phyloP scores from a whole-genome alignment of 2,888 invertebrate species.

The Quadriops clusia region DNA sequence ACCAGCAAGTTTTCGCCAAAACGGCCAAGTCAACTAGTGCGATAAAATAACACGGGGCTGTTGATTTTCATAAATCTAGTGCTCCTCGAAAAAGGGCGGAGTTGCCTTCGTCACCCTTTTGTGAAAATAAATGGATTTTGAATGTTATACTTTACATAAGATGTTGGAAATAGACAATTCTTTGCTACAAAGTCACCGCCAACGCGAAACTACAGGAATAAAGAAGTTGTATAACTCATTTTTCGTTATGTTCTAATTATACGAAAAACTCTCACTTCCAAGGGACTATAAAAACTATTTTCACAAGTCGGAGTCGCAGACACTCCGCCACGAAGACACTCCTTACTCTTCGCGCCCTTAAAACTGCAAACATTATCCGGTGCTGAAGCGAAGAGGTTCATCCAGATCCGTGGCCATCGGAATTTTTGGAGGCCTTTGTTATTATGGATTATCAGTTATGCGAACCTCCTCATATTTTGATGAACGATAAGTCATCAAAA shows the following conservation, averaged over 20 bases:
- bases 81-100: no score
- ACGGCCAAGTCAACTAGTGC: no score
- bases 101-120: no score
- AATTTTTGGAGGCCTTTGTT: slow-evolving; percentile 8
- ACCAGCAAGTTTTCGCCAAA: slow-evolving; percentile 28
- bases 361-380: slow-evolving; percentile 2
- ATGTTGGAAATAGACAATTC: slow-evolving; percentile 64
- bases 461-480: slow-evolving; percentile 25
- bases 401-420: slow-evolving; percentile 3
- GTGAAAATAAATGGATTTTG: slow-evolving; percentile 38
- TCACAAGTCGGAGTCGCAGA: slow-evolving; percentile 6
- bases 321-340: no score
- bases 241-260: slow-evolving; percentile 71
- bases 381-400: slow-evolving; percentile 1
- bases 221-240: slow-evolving; percentile 80
- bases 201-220: slow-evolving; percentile 73
- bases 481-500: slow-evolving; percentile 23
- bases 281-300: slow-evolving; percentile 9
- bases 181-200: slow-evolving; percentile 68
- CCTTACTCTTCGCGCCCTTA: no score
- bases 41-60: no score
- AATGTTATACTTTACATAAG: slow-evolving; percentile 35
- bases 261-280: slow-evolving; percentile 4
- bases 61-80: no score
- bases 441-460: slow-evolving; percentile 38